Conservation (phyloP, 1,140 invertebrate genomes). For the Propsilocerus akamusi region DNA sequence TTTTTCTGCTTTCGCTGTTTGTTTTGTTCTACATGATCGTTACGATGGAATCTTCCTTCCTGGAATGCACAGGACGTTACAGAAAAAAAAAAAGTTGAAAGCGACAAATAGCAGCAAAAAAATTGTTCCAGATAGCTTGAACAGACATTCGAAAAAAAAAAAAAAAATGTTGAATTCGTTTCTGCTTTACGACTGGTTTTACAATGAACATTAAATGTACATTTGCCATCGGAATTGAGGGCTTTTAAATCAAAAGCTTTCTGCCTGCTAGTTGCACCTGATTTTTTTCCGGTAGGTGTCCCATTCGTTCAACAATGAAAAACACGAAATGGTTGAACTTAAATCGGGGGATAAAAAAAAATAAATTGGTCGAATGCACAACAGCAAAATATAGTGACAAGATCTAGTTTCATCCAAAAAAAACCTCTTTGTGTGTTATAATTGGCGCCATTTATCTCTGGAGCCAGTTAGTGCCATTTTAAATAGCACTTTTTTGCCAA, state of each 20-base stretch:
- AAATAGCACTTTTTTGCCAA: too few relatives aligned
- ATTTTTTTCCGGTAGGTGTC: background rate
- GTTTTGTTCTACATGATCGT: background rate
- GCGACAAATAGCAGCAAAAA: too few relatives aligned
- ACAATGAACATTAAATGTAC: background rate
- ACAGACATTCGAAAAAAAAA: too few relatives aligned
- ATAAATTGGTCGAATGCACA: too few relatives aligned
- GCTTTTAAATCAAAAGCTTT: constrained; percentile 1
- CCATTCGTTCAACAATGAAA: background rate
- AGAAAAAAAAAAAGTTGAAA: too few relatives aligned
- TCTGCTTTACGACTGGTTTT: constrained; percentile 2
- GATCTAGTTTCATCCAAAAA: too few relatives aligned
- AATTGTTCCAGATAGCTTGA: too few relatives aligned
- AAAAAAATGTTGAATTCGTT: too few relatives aligned
- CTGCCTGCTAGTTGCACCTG: constrained; percentile 3
- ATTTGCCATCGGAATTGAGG: background rate
- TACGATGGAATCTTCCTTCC: background rate
- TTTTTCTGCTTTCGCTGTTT: background rate
- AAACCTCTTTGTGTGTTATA: background rate
- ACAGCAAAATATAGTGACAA: too few relatives aligned
- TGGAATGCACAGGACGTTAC: background rate
- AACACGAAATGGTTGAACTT: background rate
- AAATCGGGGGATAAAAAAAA: background rate
- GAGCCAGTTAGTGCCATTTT: constrained; percentile 3
- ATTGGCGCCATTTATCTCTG: constrained; percentile 1